Evolutionary conservation across 2,113 vertebrate genomes (phyloP), one percentile per base, ranked within the genome.

Genomic region (Malurus alboscapulatus): DNA sequence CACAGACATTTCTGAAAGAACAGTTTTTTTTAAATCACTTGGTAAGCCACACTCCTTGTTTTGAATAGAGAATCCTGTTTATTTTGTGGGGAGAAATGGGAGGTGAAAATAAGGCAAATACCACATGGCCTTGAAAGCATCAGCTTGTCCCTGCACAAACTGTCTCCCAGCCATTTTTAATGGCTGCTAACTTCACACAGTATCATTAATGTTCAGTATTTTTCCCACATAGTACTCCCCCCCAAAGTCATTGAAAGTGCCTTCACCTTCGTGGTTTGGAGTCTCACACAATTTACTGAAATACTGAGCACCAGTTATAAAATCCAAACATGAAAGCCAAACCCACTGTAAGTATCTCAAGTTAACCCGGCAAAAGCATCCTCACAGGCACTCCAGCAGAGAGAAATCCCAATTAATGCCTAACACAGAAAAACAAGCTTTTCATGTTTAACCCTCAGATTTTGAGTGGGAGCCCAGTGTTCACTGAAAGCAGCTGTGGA

Each of bases 1-100:
- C 82, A 88, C 44, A 90, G 90, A 55, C 59, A 59, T 55, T 83
- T 90, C 92, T 83, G 86, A 96, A 94, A 92, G 90, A 82, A 83
- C 55, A 80, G 88, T 69, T 95, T 86, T 38, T 71, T 71, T 95
- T 55, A 92, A 92, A 93, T 71, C 72, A 84, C 75, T 74, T 73
- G 26, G 55, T 93, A 94, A 96, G 88, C 51, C 67, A 94, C 22
- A 72, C 69, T 88, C 48, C 61, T 51, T 67, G 68, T 74, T 96
- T 57, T 81, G 90, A 93, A 93, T 68, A 76, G 69, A 84, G 90
- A 71, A 65, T 50, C 75, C 27, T 50, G 47, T 21, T 74, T 69
- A 58, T 50, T 91, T 50, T 66, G 19, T 47, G 19, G 7, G 21
- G 58, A 67, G 40, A 65, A 22, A 38, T 6, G 14, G 10, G 51